Percentiles rank a stretch among this genome's conserved stretches.
Conservation (phyloP, 1,140 invertebrate genomes). For the Maniola jurtina region DNA sequence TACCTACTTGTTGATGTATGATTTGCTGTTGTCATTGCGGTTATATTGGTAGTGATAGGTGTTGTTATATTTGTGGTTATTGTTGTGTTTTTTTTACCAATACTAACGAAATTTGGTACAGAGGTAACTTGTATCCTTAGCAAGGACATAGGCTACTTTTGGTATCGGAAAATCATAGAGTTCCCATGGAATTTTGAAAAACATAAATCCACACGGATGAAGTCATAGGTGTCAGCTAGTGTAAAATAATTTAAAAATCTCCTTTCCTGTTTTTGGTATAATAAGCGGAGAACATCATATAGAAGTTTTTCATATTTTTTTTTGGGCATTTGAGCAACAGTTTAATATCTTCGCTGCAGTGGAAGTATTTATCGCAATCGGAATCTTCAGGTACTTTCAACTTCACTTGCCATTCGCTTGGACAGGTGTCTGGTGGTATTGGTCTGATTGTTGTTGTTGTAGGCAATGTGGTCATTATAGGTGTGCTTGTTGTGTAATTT, state of each 20-base stretch:
- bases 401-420: constrained; percentile 19
- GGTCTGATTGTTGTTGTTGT: constrained; percentile 19
- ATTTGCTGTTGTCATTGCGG: constrained; percentile 10
- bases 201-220: no score
- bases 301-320: constrained; percentile 10
- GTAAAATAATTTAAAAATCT: background rate
- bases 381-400: constrained; percentile 22
- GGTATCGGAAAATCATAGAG: no score
- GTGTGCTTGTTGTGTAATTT: constrained; percentile 11
- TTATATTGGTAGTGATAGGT: constrained; percentile 8
- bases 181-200: no score
- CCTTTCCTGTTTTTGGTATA: background rate
- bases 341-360: constrained; percentile 24
- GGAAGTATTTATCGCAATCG: constrained; percentile 29
- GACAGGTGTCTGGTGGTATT: constrained; percentile 15
- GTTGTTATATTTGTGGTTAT: background rate
- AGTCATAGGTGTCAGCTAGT: no score
- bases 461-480: constrained; percentile 11
- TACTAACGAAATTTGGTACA: no score
- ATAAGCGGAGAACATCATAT: constrained; percentile 5
- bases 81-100: constrained; percentile 20
- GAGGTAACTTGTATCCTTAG: no score
- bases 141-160: no score
- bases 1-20: constrained; percentile 9
- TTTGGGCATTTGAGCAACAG: constrained; percentile 7